phyloP scores from a whole-genome alignment of 2,797 vertebrate genomes.

The Adelosebastes latens region DNA sequence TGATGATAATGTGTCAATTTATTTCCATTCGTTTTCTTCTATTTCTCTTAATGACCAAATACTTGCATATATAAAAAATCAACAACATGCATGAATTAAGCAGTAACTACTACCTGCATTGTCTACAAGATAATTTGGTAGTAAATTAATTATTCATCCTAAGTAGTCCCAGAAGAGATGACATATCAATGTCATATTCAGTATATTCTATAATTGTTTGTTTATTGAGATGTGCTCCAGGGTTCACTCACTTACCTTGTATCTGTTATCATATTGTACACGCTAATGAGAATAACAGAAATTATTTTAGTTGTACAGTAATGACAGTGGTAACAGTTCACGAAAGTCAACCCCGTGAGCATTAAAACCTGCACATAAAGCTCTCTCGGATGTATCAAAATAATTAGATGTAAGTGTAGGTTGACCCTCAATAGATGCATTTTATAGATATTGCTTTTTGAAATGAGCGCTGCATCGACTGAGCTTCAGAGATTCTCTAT shows the following conservation, averaged over 20 bases:
- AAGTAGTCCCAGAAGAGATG: not conserved
- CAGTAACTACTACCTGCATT: not conserved
- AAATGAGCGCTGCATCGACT: not conserved
- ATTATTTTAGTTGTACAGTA: not conserved
- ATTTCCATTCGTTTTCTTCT: not conserved
- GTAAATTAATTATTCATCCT: conserved; percentile 1
- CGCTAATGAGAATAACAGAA: not conserved
- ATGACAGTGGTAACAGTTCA: conserved; percentile 24
- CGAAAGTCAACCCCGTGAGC: conserved; percentile 14
- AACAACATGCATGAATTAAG: not conserved
- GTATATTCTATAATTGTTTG: not conserved
- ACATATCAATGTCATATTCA: not conserved
- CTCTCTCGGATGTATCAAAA: not conserved
- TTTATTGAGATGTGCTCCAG: not conserved
- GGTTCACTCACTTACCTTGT: not conserved
- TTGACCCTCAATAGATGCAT: conserved; percentile 12
- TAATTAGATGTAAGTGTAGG: conserved; percentile 14
- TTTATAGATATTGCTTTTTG: not conserved
- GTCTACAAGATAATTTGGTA: conserved; percentile 1
- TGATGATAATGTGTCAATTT: not conserved
- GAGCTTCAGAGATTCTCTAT: not conserved
- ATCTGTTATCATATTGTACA: not conserved
- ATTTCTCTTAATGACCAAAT: not conserved
- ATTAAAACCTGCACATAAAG: conserved; percentile 13
- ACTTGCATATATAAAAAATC: not conserved